Evolutionary conservation across 2,888 invertebrate genomes (phyloP).

Genomic region (Stratiomys singularior): DNA sequence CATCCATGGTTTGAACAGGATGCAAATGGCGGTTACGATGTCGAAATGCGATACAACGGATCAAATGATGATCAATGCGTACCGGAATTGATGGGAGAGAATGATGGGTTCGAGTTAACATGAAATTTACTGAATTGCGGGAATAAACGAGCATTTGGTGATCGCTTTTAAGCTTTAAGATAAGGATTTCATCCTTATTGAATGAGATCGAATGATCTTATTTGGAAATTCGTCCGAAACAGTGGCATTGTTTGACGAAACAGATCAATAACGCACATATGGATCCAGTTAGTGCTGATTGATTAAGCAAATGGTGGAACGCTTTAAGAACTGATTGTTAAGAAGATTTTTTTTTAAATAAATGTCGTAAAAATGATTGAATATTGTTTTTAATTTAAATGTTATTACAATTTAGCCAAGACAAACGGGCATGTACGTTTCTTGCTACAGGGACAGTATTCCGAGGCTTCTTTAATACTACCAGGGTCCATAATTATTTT

Average conservation of each 20-base stretch:
- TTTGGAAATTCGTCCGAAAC: neutral
- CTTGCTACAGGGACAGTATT: no score
- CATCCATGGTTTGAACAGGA: constrained; percentile 86
- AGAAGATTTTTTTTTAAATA: neutral
- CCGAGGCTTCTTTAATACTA: no score
- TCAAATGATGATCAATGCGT: constrained; percentile 61
- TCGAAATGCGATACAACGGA: neutral
- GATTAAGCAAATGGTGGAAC: neutral
- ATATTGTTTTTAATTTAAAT: neutral
- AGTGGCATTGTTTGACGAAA: neutral
- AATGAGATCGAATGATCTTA: neutral
- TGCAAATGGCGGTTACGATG: constrained; percentile 52
- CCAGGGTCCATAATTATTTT: no score
- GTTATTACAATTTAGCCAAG: no score
- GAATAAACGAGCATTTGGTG: constrained; percentile 16
- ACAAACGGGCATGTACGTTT: no score
- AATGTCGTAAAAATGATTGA: neutral
- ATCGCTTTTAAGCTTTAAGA: constrained; percentile 28
- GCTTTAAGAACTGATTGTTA: constrained; percentile 7
- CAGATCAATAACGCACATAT: neutral
- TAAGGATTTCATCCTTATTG: constrained; percentile 7
- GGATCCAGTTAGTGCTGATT: constrained; percentile 3
- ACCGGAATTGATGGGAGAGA: constrained; percentile 47
- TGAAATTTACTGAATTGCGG: constrained; percentile 14
- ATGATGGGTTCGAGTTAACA: constrained; percentile 43